These are phyloP conservation scores for Catharus minimus DNA, from an alignment of 2,113 vertebrate genomes.

Conservation along the genomic window DNA sequence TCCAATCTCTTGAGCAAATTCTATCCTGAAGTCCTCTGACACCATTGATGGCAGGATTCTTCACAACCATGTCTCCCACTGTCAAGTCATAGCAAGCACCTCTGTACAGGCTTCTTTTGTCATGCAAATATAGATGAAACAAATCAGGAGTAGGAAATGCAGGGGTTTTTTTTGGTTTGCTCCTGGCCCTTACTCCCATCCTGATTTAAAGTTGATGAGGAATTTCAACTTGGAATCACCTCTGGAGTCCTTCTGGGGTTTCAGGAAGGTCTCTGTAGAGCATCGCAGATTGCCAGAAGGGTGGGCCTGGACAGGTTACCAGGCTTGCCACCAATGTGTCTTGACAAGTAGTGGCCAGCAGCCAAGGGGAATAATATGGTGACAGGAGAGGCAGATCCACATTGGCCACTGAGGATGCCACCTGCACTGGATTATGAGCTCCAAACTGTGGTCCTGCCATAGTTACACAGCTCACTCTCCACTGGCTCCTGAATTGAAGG, in stretches of 20 bases:
- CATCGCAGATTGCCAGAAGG: rapidly evolving
- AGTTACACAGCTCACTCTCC: rapidly evolving
- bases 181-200: not conserved
- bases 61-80: not conserved
- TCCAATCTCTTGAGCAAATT: not conserved
- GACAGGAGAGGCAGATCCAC: not conserved
- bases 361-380: not conserved
- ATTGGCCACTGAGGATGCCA: no score
- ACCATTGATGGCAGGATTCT: not conserved
- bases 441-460: not conserved
- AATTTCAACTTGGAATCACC: not conserved
- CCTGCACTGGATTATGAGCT: rapidly evolving
- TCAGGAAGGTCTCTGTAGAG: not conserved
- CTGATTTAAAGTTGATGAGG: not conserved
- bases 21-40: not conserved
- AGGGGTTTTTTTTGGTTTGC: not conserved
- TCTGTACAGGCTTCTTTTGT: not conserved
- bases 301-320: not conserved
- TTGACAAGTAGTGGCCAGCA: not conserved
- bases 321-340: no score
- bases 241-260: rapidly evolving
- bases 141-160: not conserved
- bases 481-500: not conserved
- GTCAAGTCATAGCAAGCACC: not conserved
- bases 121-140: not conserved